These are phyloP conservation scores for Halocynthia roretzi DNA, from an alignment of 23 tunicate species.

Conservation along the genomic window DNA sequence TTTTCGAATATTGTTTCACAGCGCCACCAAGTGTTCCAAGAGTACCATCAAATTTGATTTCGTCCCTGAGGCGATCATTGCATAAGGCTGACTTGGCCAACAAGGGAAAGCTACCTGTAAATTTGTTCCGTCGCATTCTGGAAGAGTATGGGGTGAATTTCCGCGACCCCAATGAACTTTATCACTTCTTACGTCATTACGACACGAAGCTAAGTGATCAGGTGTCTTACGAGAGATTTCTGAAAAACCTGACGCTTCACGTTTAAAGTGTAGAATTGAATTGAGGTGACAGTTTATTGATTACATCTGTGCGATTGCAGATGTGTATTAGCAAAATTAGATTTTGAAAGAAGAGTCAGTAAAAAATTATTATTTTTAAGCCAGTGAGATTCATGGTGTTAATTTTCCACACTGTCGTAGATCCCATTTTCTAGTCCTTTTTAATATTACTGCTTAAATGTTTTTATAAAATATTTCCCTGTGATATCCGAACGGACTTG, in stretches of 20 bases:
- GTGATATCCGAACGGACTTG: no score
- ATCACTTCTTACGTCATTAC: conserved; percentile 65
- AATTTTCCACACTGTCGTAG: no score
- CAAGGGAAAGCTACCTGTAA: conserved; percentile 70
- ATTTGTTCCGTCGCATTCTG: conserved; percentile 45
- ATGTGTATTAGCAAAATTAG: no score
- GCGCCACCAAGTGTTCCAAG: conserved; percentile 12
- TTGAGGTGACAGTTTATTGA: no score
- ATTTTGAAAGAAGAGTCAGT: no score
- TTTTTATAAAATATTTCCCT: no score
- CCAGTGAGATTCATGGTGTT: no score
- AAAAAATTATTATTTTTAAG: no score
- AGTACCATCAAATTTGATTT: conserved; percentile 50
- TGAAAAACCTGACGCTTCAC: conserved; percentile 30
- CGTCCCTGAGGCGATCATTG: conserved; percentile 54
- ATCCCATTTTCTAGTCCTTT: no score
- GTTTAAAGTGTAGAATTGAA: not conserved
- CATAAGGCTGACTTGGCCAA: conserved; percentile 44
- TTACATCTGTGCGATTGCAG: no score
- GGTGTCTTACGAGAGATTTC: conserved; percentile 74
- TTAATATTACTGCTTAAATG: no score
- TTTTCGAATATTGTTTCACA: not conserved
- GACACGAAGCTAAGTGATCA: conserved; percentile 64
- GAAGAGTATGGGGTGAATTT: conserved; percentile 58
- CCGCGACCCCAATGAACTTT: conserved; percentile 69